Base-by-base conservation (phyloP, 2,797 vertebrate genomes). In the Halcyon smyrnensis region DNA sequence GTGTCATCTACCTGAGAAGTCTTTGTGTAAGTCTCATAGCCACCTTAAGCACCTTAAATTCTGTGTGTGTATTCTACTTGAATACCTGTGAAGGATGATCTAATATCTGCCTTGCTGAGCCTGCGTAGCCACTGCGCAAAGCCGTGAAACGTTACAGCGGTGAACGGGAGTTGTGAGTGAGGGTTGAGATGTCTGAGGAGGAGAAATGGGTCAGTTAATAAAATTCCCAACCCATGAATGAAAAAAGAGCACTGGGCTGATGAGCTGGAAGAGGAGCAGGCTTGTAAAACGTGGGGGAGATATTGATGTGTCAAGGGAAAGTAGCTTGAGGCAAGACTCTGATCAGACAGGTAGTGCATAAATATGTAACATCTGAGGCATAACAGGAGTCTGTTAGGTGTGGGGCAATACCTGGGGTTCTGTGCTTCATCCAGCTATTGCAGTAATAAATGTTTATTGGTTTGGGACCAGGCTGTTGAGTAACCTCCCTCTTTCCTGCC, bases 201-300 rank as follows among this genome's bases (percentile, higher is more conserved):
- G 39, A 86, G 67, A 90, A 95, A 67, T 57, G 70, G n/a, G 37
- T 84, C 63, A n/a, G 51, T 91, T 90, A 79, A 67, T 86, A 63
- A 84, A 79, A 87, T 20, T 87, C 53, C 14, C 12, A 76, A n/a
- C 14, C 34, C 59, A 73, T 78, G 77, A 90, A 67, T 73, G 64
- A 68, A 81, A 68, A 85, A 93, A 80, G 65, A 71, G 28, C 69
- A 74, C 51, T 28, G 43, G 19, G 28, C 53, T 94, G 85, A 86
- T 69, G 37, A 91, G 27, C 71, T 93, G 50, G 64, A 87, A 90
- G 56, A 85, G 48, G 78, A 93, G 34, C 15, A 84, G 53, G n/a
- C 43, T 75, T 86, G 37, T 78, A 74, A 89, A 95, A 65, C 69
- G 34, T 36, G 36, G n/a, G 34, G 53, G 39, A 93, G 37, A 77